A percentile compares a stretch with the other conserved stretches of the same genome.
Conservation (phyloP, 2,888 invertebrate species). For the Sminthurinus aureus region DNA sequence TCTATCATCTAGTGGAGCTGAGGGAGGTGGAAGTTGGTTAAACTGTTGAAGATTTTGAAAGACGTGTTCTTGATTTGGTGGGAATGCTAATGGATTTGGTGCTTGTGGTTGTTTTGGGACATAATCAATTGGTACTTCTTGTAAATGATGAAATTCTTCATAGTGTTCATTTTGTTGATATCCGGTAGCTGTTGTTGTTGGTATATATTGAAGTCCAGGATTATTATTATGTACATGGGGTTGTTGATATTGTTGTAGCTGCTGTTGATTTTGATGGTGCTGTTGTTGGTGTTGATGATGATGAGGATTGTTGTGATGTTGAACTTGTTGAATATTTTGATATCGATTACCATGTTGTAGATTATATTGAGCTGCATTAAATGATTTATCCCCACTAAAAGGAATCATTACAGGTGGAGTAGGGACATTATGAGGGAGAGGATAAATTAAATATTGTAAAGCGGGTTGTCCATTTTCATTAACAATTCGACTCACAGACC, state of each 20-base stretch:
- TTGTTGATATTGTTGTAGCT: background rate
- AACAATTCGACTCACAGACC: conserved; percentile 53
- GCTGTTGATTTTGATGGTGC: background rate
- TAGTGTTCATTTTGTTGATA: conserved; percentile 1
- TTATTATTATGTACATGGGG: background rate
- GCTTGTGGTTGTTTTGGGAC: conserved; percentile 1
- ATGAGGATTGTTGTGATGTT: background rate
- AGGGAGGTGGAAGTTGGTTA: conserved; percentile 25
- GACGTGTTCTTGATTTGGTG: conserved; percentile 22
- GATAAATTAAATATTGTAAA: conserved; percentile 56
- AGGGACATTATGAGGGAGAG: conserved; percentile 52
- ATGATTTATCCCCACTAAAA: conserved; percentile 21
- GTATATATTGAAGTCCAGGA: too few species aligned
- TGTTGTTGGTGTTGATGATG: conserved; percentile 20
- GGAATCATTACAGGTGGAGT: conserved; percentile 54
- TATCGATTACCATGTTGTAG: conserved; percentile 7
- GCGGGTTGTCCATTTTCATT: conserved; percentile 51
- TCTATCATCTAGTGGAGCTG: background rate
- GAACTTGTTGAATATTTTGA: conserved; percentile 30
- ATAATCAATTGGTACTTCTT: conserved; percentile 25
- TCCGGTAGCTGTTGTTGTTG: background rate
- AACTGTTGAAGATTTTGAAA: conserved; percentile 26
- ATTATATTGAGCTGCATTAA: background rate
- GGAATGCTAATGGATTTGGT: background rate
- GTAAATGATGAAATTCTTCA: conserved; percentile 32